phyloP scores from a whole-genome alignment of 2,888 invertebrate genomes.

The Acrobasis consociella region DNA sequence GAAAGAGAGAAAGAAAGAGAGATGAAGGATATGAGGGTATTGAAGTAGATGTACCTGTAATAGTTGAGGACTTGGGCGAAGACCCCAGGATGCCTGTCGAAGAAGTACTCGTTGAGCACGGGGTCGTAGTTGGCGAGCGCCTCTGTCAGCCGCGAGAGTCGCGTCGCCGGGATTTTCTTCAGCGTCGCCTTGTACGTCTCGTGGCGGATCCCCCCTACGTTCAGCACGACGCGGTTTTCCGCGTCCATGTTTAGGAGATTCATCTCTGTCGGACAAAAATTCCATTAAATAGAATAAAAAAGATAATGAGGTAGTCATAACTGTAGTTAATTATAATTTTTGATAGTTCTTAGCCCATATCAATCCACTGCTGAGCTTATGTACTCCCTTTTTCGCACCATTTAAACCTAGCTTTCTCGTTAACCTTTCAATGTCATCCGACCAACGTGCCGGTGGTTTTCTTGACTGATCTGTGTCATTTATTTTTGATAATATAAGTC shows the following conservation, averaged over 20 bases:
- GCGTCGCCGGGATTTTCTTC: slow-evolving; percentile 98
- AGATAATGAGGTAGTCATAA: neutral
- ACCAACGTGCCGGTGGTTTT: too few species aligned
- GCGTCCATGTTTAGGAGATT: slow-evolving; percentile 97
- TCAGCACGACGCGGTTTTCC: slow-evolving; percentile 99
- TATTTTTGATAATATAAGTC: too few species aligned
- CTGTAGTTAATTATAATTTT: neutral
- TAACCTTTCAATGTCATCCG: too few species aligned
- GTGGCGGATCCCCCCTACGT: slow-evolving; percentile 98
- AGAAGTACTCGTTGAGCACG: slow-evolving; percentile 99
- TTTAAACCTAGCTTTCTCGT: too few species aligned
- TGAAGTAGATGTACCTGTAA: slow-evolving; percentile 83
- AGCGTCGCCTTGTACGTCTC: slow-evolving; percentile 98
- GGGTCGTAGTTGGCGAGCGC: slow-evolving; percentile 99
- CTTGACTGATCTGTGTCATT: too few species aligned
- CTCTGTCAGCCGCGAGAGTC: slow-evolving; percentile 96
- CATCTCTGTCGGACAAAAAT: slow-evolving; percentile 81
- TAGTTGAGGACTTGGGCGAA: slow-evolving; percentile 99
- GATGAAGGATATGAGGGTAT: too few species aligned
- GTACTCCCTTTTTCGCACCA: too few species aligned
- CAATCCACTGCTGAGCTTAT: too few species aligned
- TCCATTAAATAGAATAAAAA: too few species aligned
- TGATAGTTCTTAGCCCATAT: too few species aligned
- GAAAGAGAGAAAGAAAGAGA: slow-evolving; percentile 69
- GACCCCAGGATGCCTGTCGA: slow-evolving; percentile 97